Evolutionary conservation across 2,113 vertebrate genomes (phyloP).

Genomic region (Paramormyrops kingsleyae): DNA sequence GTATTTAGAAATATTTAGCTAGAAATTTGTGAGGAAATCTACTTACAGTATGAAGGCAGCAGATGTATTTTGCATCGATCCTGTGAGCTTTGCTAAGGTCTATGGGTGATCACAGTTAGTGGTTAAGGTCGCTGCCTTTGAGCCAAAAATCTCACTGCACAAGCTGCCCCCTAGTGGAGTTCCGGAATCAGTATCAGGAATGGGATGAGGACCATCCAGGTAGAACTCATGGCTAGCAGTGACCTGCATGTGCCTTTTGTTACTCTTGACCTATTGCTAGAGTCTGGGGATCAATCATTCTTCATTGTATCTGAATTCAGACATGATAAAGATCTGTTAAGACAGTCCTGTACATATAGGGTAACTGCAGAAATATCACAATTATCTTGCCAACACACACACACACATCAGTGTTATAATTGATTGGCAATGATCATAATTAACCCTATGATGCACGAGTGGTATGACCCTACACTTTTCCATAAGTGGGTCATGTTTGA

Average conservation of each 20-base stretch:
- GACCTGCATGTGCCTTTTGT: background rate
- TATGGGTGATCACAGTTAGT: background rate
- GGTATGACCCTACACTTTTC: too few species aligned
- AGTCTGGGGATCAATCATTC: background rate
- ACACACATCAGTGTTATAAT: background rate
- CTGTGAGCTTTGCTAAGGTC: background rate
- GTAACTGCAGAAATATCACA: background rate
- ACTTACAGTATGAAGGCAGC: background rate
- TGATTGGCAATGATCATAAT: background rate
- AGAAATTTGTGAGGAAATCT: background rate
- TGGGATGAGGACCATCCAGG: background rate
- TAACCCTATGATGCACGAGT: too few species aligned
- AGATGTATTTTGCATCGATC: background rate
- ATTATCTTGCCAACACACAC: background rate
- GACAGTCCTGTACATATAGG: background rate
- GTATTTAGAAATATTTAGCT: background rate
- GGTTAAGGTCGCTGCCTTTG: background rate
- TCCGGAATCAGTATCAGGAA: background rate
- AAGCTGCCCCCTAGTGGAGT: background rate
- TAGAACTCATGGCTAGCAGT: background rate
- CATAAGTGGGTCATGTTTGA: too few species aligned
- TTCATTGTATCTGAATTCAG: background rate
- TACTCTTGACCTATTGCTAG: background rate
- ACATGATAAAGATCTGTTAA: background rate
- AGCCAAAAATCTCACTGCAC: background rate